phyloP scores from a whole-genome alignment of 2,888 invertebrate genomes.

The Cheilosia grossa region DNA sequence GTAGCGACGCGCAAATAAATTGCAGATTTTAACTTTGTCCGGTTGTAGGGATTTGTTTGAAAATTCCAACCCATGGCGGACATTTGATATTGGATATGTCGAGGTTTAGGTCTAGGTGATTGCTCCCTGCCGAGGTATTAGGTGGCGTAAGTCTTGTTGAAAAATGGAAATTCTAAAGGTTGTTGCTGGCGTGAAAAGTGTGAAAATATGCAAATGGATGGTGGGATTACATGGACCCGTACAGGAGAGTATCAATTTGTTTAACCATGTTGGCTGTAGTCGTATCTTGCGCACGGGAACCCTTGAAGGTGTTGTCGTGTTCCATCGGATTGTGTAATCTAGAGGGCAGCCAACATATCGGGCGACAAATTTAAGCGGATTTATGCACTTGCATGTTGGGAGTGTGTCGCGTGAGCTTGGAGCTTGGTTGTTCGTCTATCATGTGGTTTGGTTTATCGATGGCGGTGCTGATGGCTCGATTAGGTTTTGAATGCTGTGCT shows the following conservation, averaged over 20 bases:
- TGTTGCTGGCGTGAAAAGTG: constrained; percentile 6
- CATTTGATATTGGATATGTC: constrained; percentile 55
- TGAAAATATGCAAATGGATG: constrained; percentile 43
- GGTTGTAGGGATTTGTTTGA: constrained; percentile 56
- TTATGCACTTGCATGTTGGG: not conserved
- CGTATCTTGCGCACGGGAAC: constrained; percentile 4
- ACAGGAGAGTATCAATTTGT: constrained; percentile 23
- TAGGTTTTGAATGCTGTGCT: too few species aligned
- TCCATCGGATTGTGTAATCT: constrained; percentile 29
- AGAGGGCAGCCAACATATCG: not conserved
- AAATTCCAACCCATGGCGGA: constrained; percentile 31
- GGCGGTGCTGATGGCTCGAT: not conserved
- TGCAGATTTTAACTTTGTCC: constrained; percentile 43
- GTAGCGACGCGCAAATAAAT: constrained; percentile 60
- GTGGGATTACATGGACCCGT: constrained; percentile 8
- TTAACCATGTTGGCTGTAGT: not conserved
- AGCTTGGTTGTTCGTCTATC: not conserved
- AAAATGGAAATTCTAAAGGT: constrained; percentile 10
- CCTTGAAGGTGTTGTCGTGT: constrained; percentile 23
- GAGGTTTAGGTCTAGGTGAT: constrained; percentile 11
- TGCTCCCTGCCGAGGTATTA: constrained; percentile 16
- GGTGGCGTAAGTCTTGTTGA: constrained; percentile 16
- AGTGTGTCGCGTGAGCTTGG: not conserved
- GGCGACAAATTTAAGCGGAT: constrained; percentile 16
- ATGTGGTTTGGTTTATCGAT: too few species aligned